These are phyloP conservation scores for Cantharis lateralis DNA, from an alignment of 2,888 invertebrate species.

Conservation along the genomic window DNA sequence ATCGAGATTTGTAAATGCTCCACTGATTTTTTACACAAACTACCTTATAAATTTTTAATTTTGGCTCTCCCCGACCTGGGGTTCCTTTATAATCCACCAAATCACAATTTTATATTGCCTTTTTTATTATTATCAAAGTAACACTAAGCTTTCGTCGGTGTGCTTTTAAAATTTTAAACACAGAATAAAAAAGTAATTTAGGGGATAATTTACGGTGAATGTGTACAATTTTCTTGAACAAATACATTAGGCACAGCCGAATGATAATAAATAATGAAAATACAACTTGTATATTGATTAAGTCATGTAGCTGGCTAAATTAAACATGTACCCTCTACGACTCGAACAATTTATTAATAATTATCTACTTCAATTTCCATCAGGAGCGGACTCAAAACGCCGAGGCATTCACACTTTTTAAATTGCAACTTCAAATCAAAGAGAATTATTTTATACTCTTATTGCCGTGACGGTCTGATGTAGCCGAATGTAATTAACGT, in stretches of 20 bases:
- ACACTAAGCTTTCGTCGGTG: background rate
- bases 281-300: background rate
- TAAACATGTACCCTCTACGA: background rate
- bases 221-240: background rate
- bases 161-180: background rate
- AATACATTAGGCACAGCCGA: background rate
- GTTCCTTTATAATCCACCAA: background rate
- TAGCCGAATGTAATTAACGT: no score
- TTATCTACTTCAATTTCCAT: background rate
- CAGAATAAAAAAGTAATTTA: background rate
- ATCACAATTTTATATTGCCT: background rate
- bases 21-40: background rate
- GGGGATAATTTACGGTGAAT: background rate
- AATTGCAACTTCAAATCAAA: no score
- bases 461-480: no score
- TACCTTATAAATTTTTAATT: background rate
- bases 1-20: background rate
- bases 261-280: background rate
- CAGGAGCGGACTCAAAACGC: background rate
- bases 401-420: no score
- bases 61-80: background rate
- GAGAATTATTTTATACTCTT: no score
- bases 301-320: background rate
- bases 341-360: background rate
- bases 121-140: background rate